Percentiles rank a stretch among this genome's conserved stretches.
Conservation (phyloP, 1,140 invertebrate genomes). For the Lasioglossum albipes region DNA sequence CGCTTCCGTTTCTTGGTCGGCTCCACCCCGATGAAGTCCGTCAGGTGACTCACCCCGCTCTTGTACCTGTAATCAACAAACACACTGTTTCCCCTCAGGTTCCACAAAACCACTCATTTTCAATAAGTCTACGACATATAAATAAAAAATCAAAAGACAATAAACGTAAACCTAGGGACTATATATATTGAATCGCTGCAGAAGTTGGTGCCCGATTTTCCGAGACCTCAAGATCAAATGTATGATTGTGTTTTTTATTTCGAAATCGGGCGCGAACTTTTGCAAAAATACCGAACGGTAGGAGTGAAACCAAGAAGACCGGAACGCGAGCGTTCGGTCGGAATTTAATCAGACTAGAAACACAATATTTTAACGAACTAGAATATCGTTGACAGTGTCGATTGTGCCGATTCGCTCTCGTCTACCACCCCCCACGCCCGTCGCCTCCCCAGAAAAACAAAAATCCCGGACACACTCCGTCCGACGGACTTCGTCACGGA, state of each 20-base stretch:
- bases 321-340: too few relatives aligned
- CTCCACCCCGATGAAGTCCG: slow-evolving; percentile 97
- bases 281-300: background rate
- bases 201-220: too few relatives aligned
- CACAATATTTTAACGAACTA: slow-evolving; percentile 1
- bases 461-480: background rate
- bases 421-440: too few relatives aligned
- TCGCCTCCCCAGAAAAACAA: background rate
- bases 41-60: slow-evolving; percentile 94
- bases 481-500: background rate
- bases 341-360: too few relatives aligned
- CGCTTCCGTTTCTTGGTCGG: slow-evolving; percentile 97
- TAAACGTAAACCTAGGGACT: background rate
- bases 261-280: too few relatives aligned
- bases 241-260: too few relatives aligned
- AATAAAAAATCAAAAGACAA: background rate
- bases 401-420: background rate
- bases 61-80: slow-evolving; percentile 87
- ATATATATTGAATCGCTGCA: too few relatives aligned
- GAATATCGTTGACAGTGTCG: background rate
- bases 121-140: background rate
- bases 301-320: too few relatives aligned
- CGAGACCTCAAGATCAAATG: too few relatives aligned
- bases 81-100: slow-evolving; percentile 77
- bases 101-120: slow-evolving; percentile 50